Evolutionary conservation across 2,797 vertebrate genomes (phyloP).

Genomic region (Sebastes vulpes): DNA sequence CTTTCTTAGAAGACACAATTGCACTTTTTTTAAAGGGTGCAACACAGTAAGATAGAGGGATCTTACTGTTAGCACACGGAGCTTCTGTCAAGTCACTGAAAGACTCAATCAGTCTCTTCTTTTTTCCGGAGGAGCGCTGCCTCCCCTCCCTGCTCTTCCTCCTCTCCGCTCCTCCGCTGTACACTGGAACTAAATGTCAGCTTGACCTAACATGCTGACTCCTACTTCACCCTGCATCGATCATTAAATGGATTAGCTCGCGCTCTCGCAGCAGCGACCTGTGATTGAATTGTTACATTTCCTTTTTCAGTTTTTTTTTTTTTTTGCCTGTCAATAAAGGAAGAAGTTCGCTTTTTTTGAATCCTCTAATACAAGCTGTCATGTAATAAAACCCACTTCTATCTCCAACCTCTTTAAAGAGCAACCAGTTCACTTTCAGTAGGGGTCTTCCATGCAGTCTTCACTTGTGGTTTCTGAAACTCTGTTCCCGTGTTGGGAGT

Average conservation of each 20-base stretch:
- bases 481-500: slow-evolving; percentile 1
- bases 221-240: slow-evolving; percentile 32
- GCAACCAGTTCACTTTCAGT: neutral
- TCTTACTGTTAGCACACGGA: neutral
- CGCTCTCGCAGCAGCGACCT: slow-evolving; percentile 33
- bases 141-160: neutral
- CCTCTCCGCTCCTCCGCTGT: neutral
- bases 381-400: slow-evolving; percentile 19
- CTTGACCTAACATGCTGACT: slow-evolving; percentile 62
- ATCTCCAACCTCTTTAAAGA: slow-evolving; percentile 31
- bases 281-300: slow-evolving; percentile 52
- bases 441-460: neutral
- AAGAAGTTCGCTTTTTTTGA: neutral
- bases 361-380: neutral
- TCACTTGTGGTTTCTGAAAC: slow-evolving; percentile 27
- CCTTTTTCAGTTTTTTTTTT: neutral
- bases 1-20: neutral
- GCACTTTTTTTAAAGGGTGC: neutral
- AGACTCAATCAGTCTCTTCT: slow-evolving; percentile 67
- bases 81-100: slow-evolving; percentile 54
- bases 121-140: neutral
- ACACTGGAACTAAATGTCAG: slow-evolving; percentile 65
- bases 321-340: slow-evolving; percentile 17
- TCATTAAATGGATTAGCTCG: slow-evolving; percentile 61
- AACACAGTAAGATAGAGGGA: too few relatives aligned